Evolutionary conservation across 2,888 invertebrate genomes (phyloP).

Genomic region (Hyposoter didymator): DNA sequence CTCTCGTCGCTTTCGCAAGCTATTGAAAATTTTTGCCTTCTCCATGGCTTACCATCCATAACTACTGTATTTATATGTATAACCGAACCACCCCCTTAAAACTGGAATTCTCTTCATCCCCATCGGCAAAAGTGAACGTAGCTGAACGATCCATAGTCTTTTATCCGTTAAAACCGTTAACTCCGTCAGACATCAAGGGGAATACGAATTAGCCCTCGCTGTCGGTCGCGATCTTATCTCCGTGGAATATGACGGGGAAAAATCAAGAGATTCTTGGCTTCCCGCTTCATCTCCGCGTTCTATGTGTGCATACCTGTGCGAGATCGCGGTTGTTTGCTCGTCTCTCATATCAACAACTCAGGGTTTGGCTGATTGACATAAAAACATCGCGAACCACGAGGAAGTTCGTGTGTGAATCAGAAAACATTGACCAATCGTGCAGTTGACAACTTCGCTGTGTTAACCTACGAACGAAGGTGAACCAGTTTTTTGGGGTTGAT

Average conservation of each 20-base stretch:
- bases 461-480: neutral
- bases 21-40: constrained; percentile 64
- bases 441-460: neutral
- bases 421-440: neutral
- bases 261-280: constrained; percentile 29
- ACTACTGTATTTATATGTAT: constrained; percentile 67
- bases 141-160: constrained; percentile 81
- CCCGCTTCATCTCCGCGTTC: neutral
- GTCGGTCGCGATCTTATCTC: constrained; percentile 74
- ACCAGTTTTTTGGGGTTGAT: too few species aligned
- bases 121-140: constrained; percentile 59
- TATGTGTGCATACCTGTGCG: neutral
- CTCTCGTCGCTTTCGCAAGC: constrained; percentile 69
- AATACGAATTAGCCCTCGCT: constrained; percentile 81
- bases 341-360: neutral
- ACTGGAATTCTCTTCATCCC: constrained; percentile 57
- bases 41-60: constrained; percentile 61
- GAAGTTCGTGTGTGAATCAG: neutral
- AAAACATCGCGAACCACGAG: neutral
- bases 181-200: constrained; percentile 83
- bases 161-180: constrained; percentile 84
- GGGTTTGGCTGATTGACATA: neutral
- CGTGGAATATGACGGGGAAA: constrained; percentile 51
- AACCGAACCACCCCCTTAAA: constrained; percentile 56
- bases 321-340: neutral